Base-by-base conservation (phyloP, 37 sponge, comb jelly and placozoan genomes). In the Ianthella basta region DNA sequence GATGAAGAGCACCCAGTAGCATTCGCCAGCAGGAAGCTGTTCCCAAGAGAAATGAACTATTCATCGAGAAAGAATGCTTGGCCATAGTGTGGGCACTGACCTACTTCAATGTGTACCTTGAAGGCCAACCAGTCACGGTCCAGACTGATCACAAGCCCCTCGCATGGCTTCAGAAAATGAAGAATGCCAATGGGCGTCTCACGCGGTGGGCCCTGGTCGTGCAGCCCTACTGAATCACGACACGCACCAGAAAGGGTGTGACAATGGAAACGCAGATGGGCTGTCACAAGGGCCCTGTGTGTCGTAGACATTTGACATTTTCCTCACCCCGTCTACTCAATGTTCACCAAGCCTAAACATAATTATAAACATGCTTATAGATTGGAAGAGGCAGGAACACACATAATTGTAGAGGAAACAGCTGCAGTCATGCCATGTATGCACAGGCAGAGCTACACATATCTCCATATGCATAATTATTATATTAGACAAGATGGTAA, bases 21-120 rank as follows among this genome's bases (percentile, higher is more conserved):
- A 44, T 83, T 53, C 56, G 81, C 84, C 54, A 83, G 69, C 56
- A 24, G 24, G 24, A 84, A 69, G 36, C 56, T 72, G 0, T 25
- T 70, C 56, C 85, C 85, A 25, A 55, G 36, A 3, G 85, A 72
- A 57, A 25, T 32, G 60, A 72, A 56, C 10, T 84, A 72, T 54
- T 68, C 19, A 41, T 84, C 0, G 85, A 84, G 38, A 83, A 83
- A 24, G 85, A 84, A 38, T 84, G 85, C 37, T 60, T 84, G 30
- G 85, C 85, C 1, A 72, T 84, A 6, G 74, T 72, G 6, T 57
- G 59, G 74, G 53, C 74, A 5, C 27, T 72, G 33, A 14, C 41
- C 30, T 23, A 23, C 18, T 72, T 84, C 73, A 29, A 72, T 27
- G 37, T 56, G 15, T 84, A 72, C 44, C 33, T 72, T 39, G 8